Evolutionary conservation across 1,140 invertebrate genomes (phyloP).

Genomic region (Rhagoletis pomonella): DNA sequence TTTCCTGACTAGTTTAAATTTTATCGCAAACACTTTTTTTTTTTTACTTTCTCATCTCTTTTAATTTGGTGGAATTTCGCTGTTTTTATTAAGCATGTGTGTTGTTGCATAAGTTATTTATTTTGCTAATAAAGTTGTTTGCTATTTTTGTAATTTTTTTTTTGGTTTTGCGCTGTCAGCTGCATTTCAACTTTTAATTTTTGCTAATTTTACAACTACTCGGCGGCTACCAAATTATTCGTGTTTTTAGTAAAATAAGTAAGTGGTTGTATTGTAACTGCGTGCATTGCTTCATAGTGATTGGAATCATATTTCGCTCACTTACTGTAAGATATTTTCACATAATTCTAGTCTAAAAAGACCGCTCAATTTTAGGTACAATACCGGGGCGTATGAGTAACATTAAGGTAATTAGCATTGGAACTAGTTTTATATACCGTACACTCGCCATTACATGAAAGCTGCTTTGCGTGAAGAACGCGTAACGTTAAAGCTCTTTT

Average conservation of each 20-base stretch:
- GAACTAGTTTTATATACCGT: not conserved
- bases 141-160: no score
- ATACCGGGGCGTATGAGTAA: constrained; percentile 6
- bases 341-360: no score
- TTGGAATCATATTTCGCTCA: no score
- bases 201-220: not conserved
- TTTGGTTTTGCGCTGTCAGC: not conserved
- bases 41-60: not conserved
- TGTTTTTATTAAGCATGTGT: not conserved
- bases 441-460: no score
- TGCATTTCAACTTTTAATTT: not conserved
- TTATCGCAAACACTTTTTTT: not conserved
- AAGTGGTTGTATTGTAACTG: not conserved
- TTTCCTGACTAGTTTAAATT: not conserved
- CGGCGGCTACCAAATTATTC: not conserved
- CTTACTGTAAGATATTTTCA: not conserved
- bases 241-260: not conserved
- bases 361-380: not conserved
- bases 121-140: not conserved
- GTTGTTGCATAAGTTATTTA: not conserved
- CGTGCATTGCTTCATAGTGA: no score
- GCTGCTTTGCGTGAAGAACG: no score
- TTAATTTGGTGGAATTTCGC: not conserved
- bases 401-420: not conserved
- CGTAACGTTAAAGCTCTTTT: no score